These are phyloP conservation scores for Nymphalis io DNA, from an alignment of 1,140 invertebrate genomes.

Conservation along the genomic window DNA sequence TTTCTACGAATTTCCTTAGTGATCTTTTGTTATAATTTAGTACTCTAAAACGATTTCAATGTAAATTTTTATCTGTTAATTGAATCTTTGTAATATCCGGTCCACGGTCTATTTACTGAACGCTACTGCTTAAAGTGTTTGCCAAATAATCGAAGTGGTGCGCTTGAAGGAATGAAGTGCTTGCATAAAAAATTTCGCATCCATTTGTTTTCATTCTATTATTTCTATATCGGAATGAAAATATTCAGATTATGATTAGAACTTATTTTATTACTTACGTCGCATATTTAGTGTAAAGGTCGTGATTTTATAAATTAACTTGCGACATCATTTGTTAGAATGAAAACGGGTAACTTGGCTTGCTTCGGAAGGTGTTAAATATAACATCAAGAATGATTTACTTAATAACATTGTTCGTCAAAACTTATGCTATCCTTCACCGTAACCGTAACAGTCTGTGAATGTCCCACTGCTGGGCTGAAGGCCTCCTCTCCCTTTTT, in stretches of 20 bases:
- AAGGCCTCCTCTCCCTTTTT: no score
- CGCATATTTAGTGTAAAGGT: no score
- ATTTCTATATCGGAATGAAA: background rate
- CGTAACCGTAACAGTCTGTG: no score
- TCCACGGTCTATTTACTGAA: slow-evolving; percentile 23
- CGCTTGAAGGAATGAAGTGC: slow-evolving; percentile 6
- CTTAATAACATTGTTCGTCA: no score
- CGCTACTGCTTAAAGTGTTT: slow-evolving; percentile 24
- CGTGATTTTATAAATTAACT: no score
- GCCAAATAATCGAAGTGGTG: slow-evolving; percentile 24
- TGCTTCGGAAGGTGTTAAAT: no score
- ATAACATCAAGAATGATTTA: no score
- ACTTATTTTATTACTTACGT: no score
- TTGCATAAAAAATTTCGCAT: slow-evolving; percentile 3
- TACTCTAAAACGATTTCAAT: slow-evolving; percentile 36
- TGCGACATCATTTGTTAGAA: no score
- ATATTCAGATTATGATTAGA: background rate
- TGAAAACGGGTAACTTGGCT: no score
- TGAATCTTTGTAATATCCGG: slow-evolving; percentile 43
- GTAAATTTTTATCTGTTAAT: slow-evolving; percentile 40
- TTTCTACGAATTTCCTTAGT: background rate
- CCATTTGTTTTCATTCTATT: background rate
- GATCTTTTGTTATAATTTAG: background rate
- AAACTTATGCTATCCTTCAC: no score
- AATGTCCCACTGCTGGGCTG: no score